Conservation (phyloP, 2,888 invertebrate species). For the Copidosoma aretas region DNA sequence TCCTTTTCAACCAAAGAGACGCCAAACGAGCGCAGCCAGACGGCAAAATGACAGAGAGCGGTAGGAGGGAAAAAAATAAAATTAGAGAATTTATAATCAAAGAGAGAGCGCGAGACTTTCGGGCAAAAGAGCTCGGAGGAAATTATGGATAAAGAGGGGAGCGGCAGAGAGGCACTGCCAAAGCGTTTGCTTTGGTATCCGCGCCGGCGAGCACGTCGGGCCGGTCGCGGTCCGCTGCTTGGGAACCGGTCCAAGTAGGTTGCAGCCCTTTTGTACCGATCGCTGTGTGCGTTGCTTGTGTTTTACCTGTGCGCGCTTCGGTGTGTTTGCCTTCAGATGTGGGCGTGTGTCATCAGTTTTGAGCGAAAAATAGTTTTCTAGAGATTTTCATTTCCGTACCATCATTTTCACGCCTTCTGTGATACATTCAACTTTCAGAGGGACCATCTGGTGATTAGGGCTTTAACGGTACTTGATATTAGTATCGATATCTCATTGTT, state of each 20-base stretch:
- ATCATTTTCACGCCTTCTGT: no score
- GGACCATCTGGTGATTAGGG: no score
- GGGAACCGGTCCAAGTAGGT: slow-evolving; percentile 55
- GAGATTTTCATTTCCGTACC: no score
- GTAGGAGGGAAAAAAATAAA: not conserved
- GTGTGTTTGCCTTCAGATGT: no score
- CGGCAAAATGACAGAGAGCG: not conserved
- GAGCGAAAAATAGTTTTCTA: no score
- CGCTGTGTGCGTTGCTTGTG: no score
- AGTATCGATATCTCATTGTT: no score
- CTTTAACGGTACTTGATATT: no score
- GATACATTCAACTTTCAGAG: no score
- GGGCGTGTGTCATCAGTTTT: no score
- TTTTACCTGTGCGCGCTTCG: no score
- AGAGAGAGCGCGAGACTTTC: not conserved
- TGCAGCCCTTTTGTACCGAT: slow-evolving; percentile 45
- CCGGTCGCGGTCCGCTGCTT: slow-evolving; percentile 17
- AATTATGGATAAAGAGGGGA: not conserved
- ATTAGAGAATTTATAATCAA: slow-evolving; percentile 18
- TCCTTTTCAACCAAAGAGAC: not conserved
- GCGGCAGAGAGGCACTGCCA: not conserved
- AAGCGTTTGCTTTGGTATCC: slow-evolving; percentile 21
- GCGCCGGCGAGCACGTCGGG: slow-evolving; percentile 17
- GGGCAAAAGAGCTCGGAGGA: not conserved
- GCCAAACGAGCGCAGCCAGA: not conserved